Conservation (phyloP, 2,797 vertebrate species). For the Limnodromus scolopaceus region DNA sequence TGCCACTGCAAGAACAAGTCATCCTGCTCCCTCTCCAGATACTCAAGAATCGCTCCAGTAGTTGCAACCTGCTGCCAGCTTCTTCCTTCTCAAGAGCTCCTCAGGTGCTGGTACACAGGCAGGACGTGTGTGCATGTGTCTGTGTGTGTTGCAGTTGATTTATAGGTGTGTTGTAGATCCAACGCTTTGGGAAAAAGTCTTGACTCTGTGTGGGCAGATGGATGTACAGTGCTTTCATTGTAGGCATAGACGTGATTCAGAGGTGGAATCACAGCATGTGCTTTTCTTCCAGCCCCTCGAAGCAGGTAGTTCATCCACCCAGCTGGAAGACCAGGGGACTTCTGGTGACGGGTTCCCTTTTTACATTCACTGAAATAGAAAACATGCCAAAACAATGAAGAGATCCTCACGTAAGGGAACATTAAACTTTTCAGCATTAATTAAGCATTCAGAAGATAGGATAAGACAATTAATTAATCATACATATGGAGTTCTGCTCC, state of each 20-base stretch:
- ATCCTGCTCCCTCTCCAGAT: background rate
- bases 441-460: background rate
- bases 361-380: background rate
- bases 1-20: background rate
- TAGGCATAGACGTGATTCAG: background rate
- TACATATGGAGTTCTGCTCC: background rate
- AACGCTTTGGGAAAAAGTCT: background rate
- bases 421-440: background rate
- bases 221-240: background rate
- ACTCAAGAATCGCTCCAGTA: background rate
- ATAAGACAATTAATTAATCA: background rate
- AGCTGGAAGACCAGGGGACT: background rate
- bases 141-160: background rate
- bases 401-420: background rate
- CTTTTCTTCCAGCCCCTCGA: background rate
- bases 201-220: background rate
- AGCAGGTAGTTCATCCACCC: background rate
- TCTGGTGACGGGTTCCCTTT: background rate
- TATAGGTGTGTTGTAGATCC: background rate
- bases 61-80: background rate
- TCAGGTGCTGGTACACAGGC: background rate
- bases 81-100: background rate
- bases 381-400: background rate
- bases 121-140: background rate
- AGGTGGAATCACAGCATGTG: background rate